Evolutionary conservation across 2,113 vertebrate genomes (phyloP), one percentile per base, ranked within the genome.

Genomic region (Scatophagus argus): DNA sequence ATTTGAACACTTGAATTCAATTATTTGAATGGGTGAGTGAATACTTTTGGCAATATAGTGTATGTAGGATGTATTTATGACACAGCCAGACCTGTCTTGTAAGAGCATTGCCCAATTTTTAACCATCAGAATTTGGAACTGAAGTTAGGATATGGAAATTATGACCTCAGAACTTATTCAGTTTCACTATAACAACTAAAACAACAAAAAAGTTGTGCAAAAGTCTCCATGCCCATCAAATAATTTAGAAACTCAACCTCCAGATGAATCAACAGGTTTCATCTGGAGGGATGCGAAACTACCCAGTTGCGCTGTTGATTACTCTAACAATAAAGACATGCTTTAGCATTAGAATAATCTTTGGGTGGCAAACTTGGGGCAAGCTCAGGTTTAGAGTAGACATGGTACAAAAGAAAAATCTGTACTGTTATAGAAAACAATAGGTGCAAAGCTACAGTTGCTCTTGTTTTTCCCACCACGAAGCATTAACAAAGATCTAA

Each of bases 391-490:
- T 36, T 56, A 21, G 21, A 51, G 61, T 11, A 2, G 4, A 17
- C 23, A 54, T 10, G 8, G 29, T 16, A 1, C 29, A 36, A 6
- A 47, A 34, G 21, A 59, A 39, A 6, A 66, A 25, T 49, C 38
- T 12, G 38, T 55, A 27, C 46, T 0, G 2, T 23, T 13, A 67
- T 11, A 19, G 4, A 63, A 38, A 73, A 61, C 17, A 23, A 9
- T 0, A n/a, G 32, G n/a, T n/a, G 36, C 47, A 12, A 16, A 36
- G 36, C 21, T 52, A 25, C 23, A 1, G 27, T 61, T 23, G 1
- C 39, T 51, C 36, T 71, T 38, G 5, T 73, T 64, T 81, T 60
- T 73, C 49, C 49, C 14, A 75, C 27, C 17, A 31, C 25, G 25
- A 63, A 49, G 3, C 21, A 41, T 74, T 34, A 51, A 79, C 43